These are phyloP conservation scores for Sorex araneus DNA, from an alignment of 2,113 vertebrate species.

Conservation along the genomic window DNA sequence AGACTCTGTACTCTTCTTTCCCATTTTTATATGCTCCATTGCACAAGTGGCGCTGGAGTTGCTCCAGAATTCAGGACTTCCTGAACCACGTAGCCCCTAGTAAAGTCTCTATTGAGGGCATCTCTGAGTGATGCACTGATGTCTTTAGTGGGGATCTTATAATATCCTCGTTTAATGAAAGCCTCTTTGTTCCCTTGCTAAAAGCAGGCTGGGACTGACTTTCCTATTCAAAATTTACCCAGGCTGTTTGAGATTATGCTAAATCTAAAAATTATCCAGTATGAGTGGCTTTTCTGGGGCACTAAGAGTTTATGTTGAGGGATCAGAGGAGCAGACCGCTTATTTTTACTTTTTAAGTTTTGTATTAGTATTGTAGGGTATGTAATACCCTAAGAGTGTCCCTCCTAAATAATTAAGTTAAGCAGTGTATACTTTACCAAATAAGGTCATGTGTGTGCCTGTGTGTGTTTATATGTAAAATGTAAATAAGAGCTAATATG, in stretches of 20 bases:
- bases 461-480: not conserved
- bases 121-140: not conserved
- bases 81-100: not conserved
- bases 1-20: not conserved
- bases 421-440: not conserved
- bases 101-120: not conserved
- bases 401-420: not conserved
- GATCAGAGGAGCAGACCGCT: not conserved
- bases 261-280: not conserved
- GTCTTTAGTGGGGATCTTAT: not conserved
- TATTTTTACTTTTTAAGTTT: not conserved
- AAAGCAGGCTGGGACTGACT: not conserved
- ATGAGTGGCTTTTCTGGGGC: not conserved
- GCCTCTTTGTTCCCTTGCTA: not conserved
- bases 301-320: not conserved
- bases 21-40: not conserved
- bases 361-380: not conserved
- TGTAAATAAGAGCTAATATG: not conserved
- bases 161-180: constrained; percentile 1
- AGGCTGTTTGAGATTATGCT: not conserved
- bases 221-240: not conserved
- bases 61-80: not conserved
- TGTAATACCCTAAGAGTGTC: not conserved
- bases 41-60: not conserved
- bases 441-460: not conserved